phyloP scores from a whole-genome alignment of 2,888 invertebrate species.

The Stenurella melanura region DNA sequence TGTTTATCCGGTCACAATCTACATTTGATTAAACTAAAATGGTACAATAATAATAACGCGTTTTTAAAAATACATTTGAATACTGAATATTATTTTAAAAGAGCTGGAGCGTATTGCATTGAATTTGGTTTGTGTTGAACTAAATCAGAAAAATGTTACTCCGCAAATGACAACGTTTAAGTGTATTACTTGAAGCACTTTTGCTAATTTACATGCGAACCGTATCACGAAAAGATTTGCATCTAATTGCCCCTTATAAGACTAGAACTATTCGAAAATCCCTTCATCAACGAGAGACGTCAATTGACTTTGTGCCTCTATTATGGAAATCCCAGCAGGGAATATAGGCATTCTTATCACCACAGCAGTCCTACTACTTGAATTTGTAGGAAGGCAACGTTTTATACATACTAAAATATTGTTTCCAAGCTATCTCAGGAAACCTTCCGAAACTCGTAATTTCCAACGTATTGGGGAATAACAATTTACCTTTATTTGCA shows the following conservation, averaged over 20 bases:
- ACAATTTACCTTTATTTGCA: not conserved
- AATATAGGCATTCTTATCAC: constrained; percentile 31
- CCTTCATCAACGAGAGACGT: constrained; percentile 24
- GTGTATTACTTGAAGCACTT: too few species aligned
- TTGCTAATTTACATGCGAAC: too few species aligned
- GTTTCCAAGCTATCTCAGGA: not conserved
- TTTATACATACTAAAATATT: constrained; percentile 21
- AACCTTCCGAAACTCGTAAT: not conserved
- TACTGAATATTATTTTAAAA: too few species aligned
- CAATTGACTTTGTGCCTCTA: constrained; percentile 17
- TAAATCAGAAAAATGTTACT: too few species aligned
- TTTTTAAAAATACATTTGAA: too few species aligned
- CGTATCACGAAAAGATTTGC: too few species aligned
- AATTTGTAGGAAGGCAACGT: constrained; percentile 24
- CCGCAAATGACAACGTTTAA: too few species aligned
- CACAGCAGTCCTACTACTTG: constrained; percentile 6
- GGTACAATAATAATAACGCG: too few species aligned
- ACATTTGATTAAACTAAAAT: too few species aligned
- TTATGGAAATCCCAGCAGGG: constrained; percentile 20
- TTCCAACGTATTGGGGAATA: not conserved
- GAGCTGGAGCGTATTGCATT: too few species aligned
- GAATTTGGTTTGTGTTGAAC: too few species aligned
- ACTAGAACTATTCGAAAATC: not conserved
- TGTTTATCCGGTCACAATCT: too few species aligned
- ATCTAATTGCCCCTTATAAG: not conserved